Evolutionary conservation across 2,797 vertebrate genomes (phyloP).

Genomic region (Alcedo quadribrachys): DNA sequence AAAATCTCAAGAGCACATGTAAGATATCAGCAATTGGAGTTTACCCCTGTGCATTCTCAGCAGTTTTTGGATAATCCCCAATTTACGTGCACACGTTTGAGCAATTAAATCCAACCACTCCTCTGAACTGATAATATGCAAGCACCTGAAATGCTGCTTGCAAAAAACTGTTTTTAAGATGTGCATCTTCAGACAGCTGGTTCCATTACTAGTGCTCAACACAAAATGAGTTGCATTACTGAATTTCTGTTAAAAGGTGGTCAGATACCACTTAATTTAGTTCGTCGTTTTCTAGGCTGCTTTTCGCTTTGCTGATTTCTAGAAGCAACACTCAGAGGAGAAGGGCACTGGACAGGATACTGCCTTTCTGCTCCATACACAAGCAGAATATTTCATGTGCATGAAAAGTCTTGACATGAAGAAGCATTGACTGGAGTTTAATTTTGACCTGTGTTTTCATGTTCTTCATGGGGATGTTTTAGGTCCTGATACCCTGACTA

Average conservation of each 20-base stretch:
- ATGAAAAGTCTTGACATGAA: background rate
- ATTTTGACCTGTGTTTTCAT: background rate
- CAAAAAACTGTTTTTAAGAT: background rate
- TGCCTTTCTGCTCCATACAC: background rate
- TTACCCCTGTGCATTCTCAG: background rate
- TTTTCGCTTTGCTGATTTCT: background rate
- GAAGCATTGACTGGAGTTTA: background rate
- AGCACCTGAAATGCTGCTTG: background rate
- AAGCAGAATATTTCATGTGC: too few species aligned
- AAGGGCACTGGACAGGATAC: background rate
- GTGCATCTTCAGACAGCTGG: background rate
- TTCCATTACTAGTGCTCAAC: background rate
- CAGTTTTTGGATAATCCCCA: background rate
- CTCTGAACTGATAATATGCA: background rate
- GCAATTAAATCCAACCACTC: background rate
- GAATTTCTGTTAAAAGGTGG: background rate
- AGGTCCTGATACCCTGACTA: constrained; percentile 88
- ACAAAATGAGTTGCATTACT: background rate
- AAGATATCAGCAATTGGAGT: background rate
- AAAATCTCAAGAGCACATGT: background rate
- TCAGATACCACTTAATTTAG: background rate
- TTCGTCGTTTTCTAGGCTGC: background rate
- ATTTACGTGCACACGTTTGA: background rate
- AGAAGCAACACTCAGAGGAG: background rate
- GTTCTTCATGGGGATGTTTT: background rate